Base-by-base conservation (phyloP, 2,888 invertebrate species). In the Mesoligia furuncula region DNA sequence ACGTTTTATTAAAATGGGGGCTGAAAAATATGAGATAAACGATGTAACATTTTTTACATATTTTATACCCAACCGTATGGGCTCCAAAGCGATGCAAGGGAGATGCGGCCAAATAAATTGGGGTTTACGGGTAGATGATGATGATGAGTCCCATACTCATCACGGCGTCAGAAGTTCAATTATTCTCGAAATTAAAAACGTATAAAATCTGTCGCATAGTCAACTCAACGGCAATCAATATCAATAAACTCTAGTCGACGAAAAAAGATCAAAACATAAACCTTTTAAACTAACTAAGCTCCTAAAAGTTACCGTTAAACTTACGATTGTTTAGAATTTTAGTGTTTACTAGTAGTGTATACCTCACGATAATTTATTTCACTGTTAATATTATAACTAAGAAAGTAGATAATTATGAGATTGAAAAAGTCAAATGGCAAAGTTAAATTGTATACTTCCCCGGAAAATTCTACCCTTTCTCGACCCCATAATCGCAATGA, bases 1-100 rank as follows among this genome's bases (percentile, higher is more conserved):
- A 65, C 74, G 74, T 70, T 39, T 61, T 79, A 76, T 82, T 74
- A 85, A 85, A 76, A 54, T 17, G 39, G 51, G n/a, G 59, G 39
- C 68, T 59, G 75, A 51, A 81, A 62, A 65, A 31, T 78, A 45
- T 65, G 17, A 51, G 48, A 31, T 62, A n/a, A 64, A 72, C 54
- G 4, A 39, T n/a, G 2, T 4, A 2, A 31, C 20, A 17, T 61
- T 54, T 64, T 54, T 36, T 39, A 9, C 11, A 69, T 62, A 75
- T 67, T 61, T 70, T 57, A 39, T 48, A 48, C 42, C 20, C 17
- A 11, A 36, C 68, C 68, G 0, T 61, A 17, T n/a, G 17, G 31
- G 59, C 31, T 24, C 9, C 24, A 31, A 9, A 31, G 15, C 24
- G 31, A 24, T 31, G 24, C 31, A 31, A 15, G 54, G 54, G n/a